These are phyloP conservation scores for Gambelia wislizenii DNA, from an alignment of 2,797 vertebrate genomes.

Conservation along the genomic window DNA sequence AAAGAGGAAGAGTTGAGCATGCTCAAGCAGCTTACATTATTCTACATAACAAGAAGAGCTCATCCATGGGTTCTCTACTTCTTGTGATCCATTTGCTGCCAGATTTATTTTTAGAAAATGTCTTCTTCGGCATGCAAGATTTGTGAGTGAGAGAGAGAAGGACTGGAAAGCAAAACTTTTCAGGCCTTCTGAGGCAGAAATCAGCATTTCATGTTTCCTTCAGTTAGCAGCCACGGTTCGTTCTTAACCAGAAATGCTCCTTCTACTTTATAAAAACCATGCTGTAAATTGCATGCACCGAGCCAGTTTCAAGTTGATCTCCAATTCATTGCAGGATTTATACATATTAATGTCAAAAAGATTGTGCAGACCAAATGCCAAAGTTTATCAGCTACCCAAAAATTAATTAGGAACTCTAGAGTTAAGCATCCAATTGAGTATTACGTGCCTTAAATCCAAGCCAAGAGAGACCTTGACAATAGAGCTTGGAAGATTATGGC, in stretches of 20 bases:
- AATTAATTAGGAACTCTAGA: conserved; percentile 67
- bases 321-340: conserved; percentile 57
- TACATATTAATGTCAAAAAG: conserved; percentile 66
- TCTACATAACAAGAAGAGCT: conserved; percentile 46
- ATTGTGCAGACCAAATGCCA: conserved; percentile 54
- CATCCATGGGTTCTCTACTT: conserved; percentile 27
- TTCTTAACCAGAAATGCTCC: conserved; percentile 43
- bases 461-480: conserved; percentile 65
- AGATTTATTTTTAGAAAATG: conserved; percentile 55
- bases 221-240: conserved; percentile 37
- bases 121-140: conserved; percentile 42
- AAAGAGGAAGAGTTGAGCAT: neutral
- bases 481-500: conserved; percentile 62
- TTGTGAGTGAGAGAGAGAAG: neutral
- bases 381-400: conserved; percentile 66
- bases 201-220: conserved; percentile 43
- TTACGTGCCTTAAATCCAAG: conserved; percentile 64
- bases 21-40: conserved; percentile 36
- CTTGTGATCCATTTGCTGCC: conserved; percentile 46
- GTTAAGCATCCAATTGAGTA: conserved; percentile 67
- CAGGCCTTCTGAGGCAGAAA: conserved; percentile 41
- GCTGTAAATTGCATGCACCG: conserved; percentile 41
- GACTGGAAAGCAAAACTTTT: neutral
- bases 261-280: conserved; percentile 30
- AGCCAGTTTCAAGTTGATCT: conserved; percentile 50